Conservation (phyloP, 2,888 invertebrate species). For the Caenorhabditis auriculariae region DNA sequence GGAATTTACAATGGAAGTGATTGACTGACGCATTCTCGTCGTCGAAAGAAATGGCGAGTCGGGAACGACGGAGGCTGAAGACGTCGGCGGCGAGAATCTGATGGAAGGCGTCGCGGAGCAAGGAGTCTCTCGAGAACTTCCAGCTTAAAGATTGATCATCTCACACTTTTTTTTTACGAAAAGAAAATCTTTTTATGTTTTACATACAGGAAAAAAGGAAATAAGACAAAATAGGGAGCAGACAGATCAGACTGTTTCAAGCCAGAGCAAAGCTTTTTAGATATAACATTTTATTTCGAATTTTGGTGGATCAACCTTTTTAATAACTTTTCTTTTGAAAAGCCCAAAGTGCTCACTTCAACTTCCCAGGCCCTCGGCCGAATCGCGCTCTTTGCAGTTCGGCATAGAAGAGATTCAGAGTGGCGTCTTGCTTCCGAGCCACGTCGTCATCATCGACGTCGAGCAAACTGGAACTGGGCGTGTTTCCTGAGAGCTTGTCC, state of each 20-base stretch:
- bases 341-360: conserved; percentile 74
- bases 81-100: conserved; percentile 94
- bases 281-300: too few relatives aligned
- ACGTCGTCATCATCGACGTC: conserved; percentile 15
- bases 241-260: too few relatives aligned
- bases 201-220: too few relatives aligned
- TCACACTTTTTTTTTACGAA: conserved; percentile 15
- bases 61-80: conserved; percentile 90
- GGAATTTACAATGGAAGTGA: not conserved
- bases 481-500: conserved; percentile 2
- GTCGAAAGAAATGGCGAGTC: conserved; percentile 80
- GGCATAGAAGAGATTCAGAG: conserved; percentile 87
- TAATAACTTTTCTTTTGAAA: not conserved
- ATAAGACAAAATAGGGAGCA: too few relatives aligned
- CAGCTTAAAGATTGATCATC: not conserved
- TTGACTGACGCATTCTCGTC: conserved; percentile 81
- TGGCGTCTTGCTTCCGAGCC: conserved; percentile 64
- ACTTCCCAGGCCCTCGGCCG: conserved; percentile 92
- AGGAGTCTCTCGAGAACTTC: conserved; percentile 81
- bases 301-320: conserved; percentile 63
- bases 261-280: too few relatives aligned
- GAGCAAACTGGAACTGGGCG: conserved; percentile 14
- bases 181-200: not conserved
- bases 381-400: conserved; percentile 94
- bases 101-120: conserved; percentile 92